Conservation (phyloP, 1,140 invertebrate species). For the Apocrypta bakeri region DNA sequence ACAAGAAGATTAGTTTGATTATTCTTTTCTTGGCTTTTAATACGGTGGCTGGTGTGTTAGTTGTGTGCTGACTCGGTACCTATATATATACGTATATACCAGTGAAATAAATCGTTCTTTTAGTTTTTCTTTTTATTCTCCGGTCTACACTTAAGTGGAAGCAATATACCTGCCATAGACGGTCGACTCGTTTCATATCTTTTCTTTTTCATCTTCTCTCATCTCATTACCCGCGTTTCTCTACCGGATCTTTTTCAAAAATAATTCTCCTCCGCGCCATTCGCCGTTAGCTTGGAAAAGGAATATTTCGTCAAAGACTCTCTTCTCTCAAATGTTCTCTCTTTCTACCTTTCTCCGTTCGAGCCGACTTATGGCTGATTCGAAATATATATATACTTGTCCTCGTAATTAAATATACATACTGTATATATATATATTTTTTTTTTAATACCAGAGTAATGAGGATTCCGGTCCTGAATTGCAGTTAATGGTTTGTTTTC, state of each 20-base stretch:
- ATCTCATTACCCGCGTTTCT: neutral
- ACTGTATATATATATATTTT: neutral
- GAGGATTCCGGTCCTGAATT: neutral
- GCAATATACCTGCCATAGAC: constrained; percentile 10
- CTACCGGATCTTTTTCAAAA: neutral
- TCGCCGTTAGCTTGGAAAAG: neutral
- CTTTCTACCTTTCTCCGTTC: no score
- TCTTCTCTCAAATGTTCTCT: neutral
- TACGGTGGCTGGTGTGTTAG: neutral
- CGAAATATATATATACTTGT: neutral
- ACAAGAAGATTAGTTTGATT: constrained; percentile 48
- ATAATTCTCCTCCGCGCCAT: constrained; percentile 13
- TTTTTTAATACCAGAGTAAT: neutral
- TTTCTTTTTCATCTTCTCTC: neutral
- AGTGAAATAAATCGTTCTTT: neutral
- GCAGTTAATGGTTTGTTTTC: neutral
- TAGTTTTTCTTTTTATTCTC: no score
- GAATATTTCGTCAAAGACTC: neutral
- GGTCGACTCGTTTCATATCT: neutral
- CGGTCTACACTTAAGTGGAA: constrained; percentile 15
- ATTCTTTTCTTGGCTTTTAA: constrained; percentile 4
- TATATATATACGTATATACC: neutral
- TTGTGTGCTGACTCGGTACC: neutral
- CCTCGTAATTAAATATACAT: neutral
- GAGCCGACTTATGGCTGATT: neutral